Conservation (phyloP, 2,888 invertebrate genomes). For the Dasypolia templi region DNA sequence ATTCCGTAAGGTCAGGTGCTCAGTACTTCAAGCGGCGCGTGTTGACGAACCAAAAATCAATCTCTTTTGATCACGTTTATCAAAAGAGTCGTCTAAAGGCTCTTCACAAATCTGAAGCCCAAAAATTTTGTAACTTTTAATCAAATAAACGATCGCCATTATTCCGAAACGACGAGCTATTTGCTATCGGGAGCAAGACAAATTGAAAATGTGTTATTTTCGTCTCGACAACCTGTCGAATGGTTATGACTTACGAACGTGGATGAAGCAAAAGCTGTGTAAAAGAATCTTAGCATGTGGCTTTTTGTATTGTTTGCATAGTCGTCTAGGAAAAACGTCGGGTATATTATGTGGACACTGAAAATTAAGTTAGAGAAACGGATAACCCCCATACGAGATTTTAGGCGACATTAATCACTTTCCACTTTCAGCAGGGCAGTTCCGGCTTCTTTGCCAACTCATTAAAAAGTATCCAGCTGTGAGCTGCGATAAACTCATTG, state of each 20-base stretch:
- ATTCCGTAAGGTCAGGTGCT: not conserved
- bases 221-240: not conserved
- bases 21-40: no score
- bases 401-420: not conserved
- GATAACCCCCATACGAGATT: not conserved
- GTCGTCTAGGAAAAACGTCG: no score
- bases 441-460: not conserved
- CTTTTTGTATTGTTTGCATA: no score
- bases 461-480: slow-evolving; percentile 23
- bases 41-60: not conserved
- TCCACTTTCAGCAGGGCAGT: not conserved
- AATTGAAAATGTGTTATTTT: not conserved
- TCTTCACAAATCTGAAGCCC: not conserved
- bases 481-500: not conserved
- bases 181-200: not conserved
- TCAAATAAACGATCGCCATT: not conserved
- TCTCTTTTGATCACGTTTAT: no score
- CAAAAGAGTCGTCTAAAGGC: not conserved
- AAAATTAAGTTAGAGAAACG: not conserved
- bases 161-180: not conserved
- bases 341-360: not conserved
- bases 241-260: not conserved
- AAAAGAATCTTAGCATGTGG: no score
- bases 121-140: not conserved
- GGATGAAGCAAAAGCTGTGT: no score